phyloP scores from a whole-genome alignment of 2,113 vertebrate genomes.

The Amphilophus citrinellus region DNA sequence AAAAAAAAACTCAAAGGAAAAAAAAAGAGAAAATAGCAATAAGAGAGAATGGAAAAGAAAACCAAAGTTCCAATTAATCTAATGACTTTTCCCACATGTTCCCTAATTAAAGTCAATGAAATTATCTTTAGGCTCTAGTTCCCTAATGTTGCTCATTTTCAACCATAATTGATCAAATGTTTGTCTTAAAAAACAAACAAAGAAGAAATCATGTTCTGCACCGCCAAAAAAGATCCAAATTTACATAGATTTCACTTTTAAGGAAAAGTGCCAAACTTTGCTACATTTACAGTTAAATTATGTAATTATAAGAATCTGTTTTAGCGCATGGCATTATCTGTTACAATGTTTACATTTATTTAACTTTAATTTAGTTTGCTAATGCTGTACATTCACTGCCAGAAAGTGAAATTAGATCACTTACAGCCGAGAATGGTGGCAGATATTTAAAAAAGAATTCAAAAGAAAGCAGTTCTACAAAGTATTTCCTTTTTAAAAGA shows the following conservation, averaged over 20 bases:
- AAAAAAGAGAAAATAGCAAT: background rate
- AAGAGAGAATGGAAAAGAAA: background rate
- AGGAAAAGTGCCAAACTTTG: background rate
- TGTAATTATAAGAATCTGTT: background rate
- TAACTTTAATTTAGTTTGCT: background rate
- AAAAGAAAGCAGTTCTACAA: background rate
- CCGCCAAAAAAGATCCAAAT: background rate
- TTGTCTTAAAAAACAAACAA: conserved; percentile 2
- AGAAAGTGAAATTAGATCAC: background rate
- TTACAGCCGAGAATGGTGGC: too few species aligned
- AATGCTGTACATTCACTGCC: background rate
- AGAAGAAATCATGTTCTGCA: background rate
- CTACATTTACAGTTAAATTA: background rate
- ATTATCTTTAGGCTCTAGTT: conserved; percentile 2
- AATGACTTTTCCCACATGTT: conserved; percentile 4
- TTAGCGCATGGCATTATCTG: background rate
- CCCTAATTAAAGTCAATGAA: conserved; percentile 2
- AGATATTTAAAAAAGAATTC: too few species aligned
- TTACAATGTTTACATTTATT: background rate
- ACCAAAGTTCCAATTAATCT: conserved; percentile 5
- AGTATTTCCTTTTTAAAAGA: background rate
- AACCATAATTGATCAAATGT: background rate
- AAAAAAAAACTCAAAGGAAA: background rate
- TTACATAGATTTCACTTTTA: background rate
- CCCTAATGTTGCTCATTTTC: background rate